phyloP scores from a whole-genome alignment of 2,797 vertebrate species.

The Salarias fasciatus region DNA sequence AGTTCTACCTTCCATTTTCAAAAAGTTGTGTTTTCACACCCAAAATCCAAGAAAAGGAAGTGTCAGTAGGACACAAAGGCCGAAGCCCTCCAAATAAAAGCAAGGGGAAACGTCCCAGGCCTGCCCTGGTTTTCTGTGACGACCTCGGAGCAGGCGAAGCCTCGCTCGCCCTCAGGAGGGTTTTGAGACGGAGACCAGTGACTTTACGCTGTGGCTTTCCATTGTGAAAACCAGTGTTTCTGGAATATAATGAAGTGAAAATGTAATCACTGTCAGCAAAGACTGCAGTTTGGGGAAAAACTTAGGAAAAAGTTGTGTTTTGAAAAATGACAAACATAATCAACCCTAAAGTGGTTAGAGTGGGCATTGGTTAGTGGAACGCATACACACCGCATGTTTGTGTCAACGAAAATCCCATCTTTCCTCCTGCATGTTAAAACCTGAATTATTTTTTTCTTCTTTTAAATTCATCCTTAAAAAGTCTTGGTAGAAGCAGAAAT shows the following conservation, averaged over 20 bases:
- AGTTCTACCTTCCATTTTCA: too few species aligned
- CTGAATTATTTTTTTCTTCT: conserved; percentile 35
- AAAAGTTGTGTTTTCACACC: too few species aligned
- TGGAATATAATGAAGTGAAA: conserved; percentile 48
- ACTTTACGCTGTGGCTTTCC: neutral
- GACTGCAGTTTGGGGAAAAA: conserved; percentile 40
- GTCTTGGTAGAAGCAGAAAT: conserved; percentile 17
- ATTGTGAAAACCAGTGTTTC: conserved; percentile 32
- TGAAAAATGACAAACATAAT: conserved; percentile 75
- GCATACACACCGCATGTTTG: conserved; percentile 52
- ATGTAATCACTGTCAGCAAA: conserved; percentile 59
- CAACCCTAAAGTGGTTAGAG: conserved; percentile 54
- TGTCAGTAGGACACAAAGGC: too few species aligned
- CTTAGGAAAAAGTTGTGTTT: conserved; percentile 58
- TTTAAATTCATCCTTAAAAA: conserved; percentile 13
- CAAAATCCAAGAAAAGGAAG: too few species aligned
- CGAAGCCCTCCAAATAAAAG: too few species aligned
- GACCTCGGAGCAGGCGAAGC: too few species aligned
- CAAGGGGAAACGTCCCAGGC: too few species aligned
- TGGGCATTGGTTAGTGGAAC: conserved; percentile 28
- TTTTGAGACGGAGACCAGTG: too few species aligned
- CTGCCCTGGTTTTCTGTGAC: too few species aligned
- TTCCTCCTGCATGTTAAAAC: conserved; percentile 49
- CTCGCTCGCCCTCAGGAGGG: too few species aligned
- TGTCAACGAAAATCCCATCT: conserved; percentile 44